phyloP scores from a whole-genome alignment of 1,140 invertebrate species.

The Phymastichus coffea region DNA sequence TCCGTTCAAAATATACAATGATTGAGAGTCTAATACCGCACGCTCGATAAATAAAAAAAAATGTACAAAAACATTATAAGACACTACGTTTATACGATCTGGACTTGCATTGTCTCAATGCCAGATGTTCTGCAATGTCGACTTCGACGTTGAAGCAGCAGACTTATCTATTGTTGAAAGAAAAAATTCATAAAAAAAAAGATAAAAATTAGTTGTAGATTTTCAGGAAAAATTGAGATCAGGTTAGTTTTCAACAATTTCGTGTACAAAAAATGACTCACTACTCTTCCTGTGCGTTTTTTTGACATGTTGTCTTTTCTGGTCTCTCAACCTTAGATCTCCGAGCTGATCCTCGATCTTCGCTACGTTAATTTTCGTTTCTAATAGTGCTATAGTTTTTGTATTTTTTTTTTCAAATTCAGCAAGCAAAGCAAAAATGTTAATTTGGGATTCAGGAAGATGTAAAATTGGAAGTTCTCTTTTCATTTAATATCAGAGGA shows the following conservation, averaged over 20 bases:
- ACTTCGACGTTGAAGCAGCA: slow-evolving; percentile 21
- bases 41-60: slow-evolving; percentile 17
- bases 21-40: too few species aligned
- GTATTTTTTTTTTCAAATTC: slow-evolving; percentile 17
- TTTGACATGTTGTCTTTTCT: slow-evolving; percentile 11
- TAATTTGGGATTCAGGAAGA: slow-evolving; percentile 5
- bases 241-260: slow-evolving; percentile 12
- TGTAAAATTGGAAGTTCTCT: slow-evolving; percentile 1
- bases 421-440: slow-evolving; percentile 19
- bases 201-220: background rate
- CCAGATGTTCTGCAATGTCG: slow-evolving; percentile 22
- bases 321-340: slow-evolving; percentile 25
- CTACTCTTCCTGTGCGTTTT: slow-evolving; percentile 23
- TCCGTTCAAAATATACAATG: too few species aligned
- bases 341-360: slow-evolving; percentile 25
- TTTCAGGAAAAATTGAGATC: too few species aligned
- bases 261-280: slow-evolving; percentile 11
- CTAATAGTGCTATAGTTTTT: slow-evolving; percentile 16
- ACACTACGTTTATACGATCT: too few species aligned
- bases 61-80: slow-evolving; percentile 5
- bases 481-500: background rate
- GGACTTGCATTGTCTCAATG: slow-evolving; percentile 23
- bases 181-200: slow-evolving; percentile 16
- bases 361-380: slow-evolving; percentile 21
- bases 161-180: slow-evolving; percentile 22